Evolutionary conservation across 2,888 invertebrate genomes (phyloP).

Genomic region (Masnerella sp.): DNA sequence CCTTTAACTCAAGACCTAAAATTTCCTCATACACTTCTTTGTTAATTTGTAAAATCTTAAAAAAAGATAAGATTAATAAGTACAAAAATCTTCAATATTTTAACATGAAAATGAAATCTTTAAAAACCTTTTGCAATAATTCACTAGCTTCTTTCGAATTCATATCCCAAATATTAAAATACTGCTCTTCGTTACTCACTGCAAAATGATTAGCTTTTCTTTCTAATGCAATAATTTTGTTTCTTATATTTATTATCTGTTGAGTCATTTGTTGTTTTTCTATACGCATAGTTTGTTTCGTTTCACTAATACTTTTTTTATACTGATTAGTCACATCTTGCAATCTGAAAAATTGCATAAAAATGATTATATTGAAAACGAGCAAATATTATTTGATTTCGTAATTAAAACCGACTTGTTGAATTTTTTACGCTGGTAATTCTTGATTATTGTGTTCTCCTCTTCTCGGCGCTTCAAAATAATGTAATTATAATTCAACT

Average conservation of each 20-base stretch:
- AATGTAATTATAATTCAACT: constrained; percentile 94
- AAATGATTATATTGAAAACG: not conserved
- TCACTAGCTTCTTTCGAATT: constrained; percentile 79
- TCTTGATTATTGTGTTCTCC: constrained; percentile 88
- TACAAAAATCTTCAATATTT: too few species aligned
- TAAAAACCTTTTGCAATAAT: constrained; percentile 78
- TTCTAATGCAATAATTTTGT: constrained; percentile 84
- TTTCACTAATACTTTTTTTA: constrained; percentile 82
- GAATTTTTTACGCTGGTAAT: constrained; percentile 87
- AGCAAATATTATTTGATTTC: not conserved
- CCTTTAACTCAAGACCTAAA: constrained; percentile 80
- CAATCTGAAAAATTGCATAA: constrained; percentile 75
- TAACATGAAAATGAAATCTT: too few species aligned
- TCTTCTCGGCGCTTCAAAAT: constrained; percentile 91
- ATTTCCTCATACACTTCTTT: constrained; percentile 82
- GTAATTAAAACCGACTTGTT: constrained; percentile 79
- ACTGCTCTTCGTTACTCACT: constrained; percentile 82
- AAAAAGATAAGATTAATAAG: not conserved
- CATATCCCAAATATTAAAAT: constrained; percentile 81
- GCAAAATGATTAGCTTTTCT: constrained; percentile 85
- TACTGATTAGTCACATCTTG: constrained; percentile 85
- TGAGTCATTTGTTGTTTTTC: constrained; percentile 84
- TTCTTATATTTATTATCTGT: constrained; percentile 84
- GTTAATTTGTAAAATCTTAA: constrained; percentile 80
- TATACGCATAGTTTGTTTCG: constrained; percentile 82